A percentile compares a stretch with the other conserved stretches of the same genome.
Evolutionary conservation across 2,113 vertebrate genomes (phyloP).

Genomic region (Poecilia latipinna): DNA sequence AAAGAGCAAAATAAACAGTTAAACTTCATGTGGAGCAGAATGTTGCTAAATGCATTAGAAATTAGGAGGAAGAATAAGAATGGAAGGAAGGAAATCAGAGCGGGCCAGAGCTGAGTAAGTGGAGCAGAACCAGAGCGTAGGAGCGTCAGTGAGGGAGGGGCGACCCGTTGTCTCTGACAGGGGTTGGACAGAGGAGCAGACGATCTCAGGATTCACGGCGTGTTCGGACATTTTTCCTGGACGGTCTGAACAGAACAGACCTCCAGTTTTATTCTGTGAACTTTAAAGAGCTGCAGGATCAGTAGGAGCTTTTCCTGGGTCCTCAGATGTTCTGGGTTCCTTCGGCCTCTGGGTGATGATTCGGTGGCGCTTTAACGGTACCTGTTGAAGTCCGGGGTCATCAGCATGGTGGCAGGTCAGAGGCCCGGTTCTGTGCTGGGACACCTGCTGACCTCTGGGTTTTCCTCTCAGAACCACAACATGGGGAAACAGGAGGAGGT

Average conservation of each 20-base stretch:
- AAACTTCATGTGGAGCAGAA: not conserved
- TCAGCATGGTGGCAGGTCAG: constrained; percentile 58
- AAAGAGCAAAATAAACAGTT: not conserved
- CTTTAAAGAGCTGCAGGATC: not conserved
- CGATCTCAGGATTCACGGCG: not conserved
- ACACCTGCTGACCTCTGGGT: constrained; percentile 23
- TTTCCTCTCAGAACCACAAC: constrained; percentile 11
- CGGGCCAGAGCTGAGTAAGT: constrained; percentile 1
- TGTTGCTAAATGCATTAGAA: not conserved
- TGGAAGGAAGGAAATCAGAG: constrained; percentile 13
- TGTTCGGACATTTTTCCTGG: not conserved
- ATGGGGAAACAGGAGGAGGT: constrained; percentile 61
- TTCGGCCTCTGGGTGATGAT: not conserved
- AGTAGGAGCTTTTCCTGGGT: not conserved
- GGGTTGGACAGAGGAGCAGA: not conserved
- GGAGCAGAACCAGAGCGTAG: constrained; percentile 15
- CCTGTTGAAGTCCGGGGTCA: not conserved
- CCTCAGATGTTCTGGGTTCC: no score
- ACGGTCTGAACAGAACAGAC: not conserved
- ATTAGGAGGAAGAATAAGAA: constrained; percentile 5
- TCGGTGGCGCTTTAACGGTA: not conserved
- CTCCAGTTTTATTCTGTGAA: not conserved
- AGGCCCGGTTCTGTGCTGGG: constrained; percentile 35
- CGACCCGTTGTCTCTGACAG: not conserved
- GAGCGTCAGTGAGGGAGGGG: not conserved